Base-by-base conservation (phyloP, 2,888 invertebrate species). In the Zonitis immaculata region DNA sequence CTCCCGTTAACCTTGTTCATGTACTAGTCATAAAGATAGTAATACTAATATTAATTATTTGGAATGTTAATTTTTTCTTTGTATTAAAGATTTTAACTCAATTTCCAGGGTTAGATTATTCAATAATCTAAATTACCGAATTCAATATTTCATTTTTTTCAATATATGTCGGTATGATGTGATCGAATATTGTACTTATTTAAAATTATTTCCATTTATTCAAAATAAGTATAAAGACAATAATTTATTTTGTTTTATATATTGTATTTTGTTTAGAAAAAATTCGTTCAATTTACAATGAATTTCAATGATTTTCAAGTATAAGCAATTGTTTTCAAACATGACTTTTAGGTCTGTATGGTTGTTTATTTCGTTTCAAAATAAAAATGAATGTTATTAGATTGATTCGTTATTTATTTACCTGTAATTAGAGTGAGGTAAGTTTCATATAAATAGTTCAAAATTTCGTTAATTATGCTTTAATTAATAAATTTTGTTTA, bases 351-450 rank as follows among this genome's bases (percentile, higher is more conserved):
- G 16, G 16, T 35, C 32, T 6, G 12, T 27, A 44, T 52, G 49
- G 49, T 53, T 53, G 52, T 52, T 53, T 44, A 49, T 53, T 48
- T 45, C 46, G 44, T 42, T 51, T 51, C 18, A 44, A 49, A 52
- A 52, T 52, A 52, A 52, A 52, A 49, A 42, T 52, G 42, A 30
- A 44, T 52, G 44, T 48, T 35, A 44, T 28, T 22, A 27, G 18
- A 9, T 44, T 22, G 7, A 26, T 48, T 43, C 28, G 39, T n/a
- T 27, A 16, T 39, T 8, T 14, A n/a, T 28, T 16, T 25, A 4
- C 14, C 44, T 11, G 27, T 49, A 28, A 12, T 47, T 46, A 18
- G 53, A 53, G 47, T 45, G 45, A 42, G 53, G 53, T 53, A 27
- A 54, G 54, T 54, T 54, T 54, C 42, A 42, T 42, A 27, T 52